phyloP scores from a whole-genome alignment of 2,113 vertebrate species.

The Dasyprocta punctata region DNA sequence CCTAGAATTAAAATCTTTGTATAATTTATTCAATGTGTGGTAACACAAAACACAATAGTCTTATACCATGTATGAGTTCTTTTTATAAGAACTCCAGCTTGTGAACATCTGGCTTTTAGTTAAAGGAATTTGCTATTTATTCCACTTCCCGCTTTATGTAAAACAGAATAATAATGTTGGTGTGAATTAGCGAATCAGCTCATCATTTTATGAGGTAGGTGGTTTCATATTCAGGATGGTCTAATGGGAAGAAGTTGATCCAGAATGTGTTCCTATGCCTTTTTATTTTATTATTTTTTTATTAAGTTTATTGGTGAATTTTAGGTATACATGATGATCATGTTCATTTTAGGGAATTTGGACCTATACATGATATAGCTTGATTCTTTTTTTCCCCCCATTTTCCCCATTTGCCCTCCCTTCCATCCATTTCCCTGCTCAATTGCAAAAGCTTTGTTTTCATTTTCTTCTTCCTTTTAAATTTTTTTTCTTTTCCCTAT shows the following conservation, averaged over 20 bases:
- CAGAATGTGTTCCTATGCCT: background rate
- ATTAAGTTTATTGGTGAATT: background rate
- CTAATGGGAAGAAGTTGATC: background rate
- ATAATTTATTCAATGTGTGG: background rate
- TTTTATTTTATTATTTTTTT: background rate
- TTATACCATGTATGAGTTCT: constrained; percentile 1
- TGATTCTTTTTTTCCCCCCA: background rate
- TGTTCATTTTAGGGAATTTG: background rate
- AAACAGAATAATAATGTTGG: background rate
- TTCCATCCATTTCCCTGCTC: background rate
- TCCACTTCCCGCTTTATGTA: background rate
- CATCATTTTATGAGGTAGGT: background rate
- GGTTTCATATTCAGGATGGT: background rate
- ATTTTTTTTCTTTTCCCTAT: background rate
- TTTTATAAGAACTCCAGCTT: background rate
- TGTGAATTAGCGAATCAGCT: background rate
- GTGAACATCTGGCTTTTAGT: background rate
- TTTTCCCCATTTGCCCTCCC: background rate
- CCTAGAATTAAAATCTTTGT: background rate
- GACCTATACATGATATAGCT: background rate
- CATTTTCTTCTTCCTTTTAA: background rate
- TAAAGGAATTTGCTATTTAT: background rate
- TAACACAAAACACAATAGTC: background rate
- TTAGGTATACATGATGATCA: background rate
- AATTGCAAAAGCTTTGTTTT: background rate